Conservation (phyloP, 2,888 invertebrate species). For the Andrena chrysosceles region DNA sequence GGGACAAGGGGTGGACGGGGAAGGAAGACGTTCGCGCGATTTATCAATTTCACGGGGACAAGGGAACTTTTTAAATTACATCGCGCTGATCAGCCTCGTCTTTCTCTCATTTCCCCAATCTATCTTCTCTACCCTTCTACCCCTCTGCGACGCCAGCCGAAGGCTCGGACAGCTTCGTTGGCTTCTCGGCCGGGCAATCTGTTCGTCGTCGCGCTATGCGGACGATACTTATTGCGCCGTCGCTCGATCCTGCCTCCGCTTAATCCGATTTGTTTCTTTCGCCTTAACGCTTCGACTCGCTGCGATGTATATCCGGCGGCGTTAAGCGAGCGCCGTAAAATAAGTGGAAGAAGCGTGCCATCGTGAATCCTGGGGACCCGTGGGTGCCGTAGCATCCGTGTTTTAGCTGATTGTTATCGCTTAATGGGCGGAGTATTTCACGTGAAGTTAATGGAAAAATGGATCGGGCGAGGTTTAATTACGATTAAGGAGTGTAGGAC, state of each 20-base stretch:
- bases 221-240: constrained; percentile 77
- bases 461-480: neutral
- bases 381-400: neutral
- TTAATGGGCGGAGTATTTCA: neutral
- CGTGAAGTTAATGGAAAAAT: neutral
- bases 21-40: constrained; percentile 73
- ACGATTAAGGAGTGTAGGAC: too few species aligned
- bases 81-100: constrained; percentile 75
- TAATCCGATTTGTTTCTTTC: constrained; percentile 73
- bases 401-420: constrained; percentile 32
- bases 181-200: constrained; percentile 45
- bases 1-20: constrained; percentile 22
- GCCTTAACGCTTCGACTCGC: constrained; percentile 23
- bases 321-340: constrained; percentile 10
- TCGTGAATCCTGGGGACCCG: neutral
- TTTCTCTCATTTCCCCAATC: constrained; percentile 70
- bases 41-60: constrained; percentile 80
- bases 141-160: neutral
- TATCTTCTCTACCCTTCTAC: constrained; percentile 11
- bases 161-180: constrained; percentile 28
- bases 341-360: neutral
- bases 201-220: constrained; percentile 53
- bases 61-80: constrained; percentile 82
- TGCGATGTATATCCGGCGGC: neutral
- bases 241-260: constrained; percentile 55